A percentile compares a stretch with the other conserved stretches of the same genome.
phyloP scores from a whole-genome alignment of 2,113 vertebrate species.

The Nycticorax nycticorax region DNA sequence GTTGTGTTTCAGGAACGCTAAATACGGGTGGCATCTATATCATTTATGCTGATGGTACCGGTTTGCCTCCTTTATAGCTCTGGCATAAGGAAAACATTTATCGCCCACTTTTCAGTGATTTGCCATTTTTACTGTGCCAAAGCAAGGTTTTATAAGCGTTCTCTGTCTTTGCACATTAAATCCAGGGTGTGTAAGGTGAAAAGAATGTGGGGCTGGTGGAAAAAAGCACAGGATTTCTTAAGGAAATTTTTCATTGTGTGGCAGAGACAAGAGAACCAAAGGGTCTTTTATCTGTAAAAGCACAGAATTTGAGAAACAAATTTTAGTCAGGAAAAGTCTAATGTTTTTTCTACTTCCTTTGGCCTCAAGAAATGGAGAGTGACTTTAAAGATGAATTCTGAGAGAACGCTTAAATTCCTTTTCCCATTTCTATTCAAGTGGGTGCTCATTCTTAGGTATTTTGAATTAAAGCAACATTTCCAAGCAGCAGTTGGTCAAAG shows the following conservation, averaged over 20 bases:
- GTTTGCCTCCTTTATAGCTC: not conserved
- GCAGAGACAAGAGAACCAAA: conserved; percentile 6
- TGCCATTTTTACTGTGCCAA: conserved; percentile 18
- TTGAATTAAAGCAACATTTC: not conserved
- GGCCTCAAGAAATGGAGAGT: conserved; percentile 38
- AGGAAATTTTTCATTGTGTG: conserved; percentile 29
- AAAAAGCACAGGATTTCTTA: conserved; percentile 3
- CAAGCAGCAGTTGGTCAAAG: not conserved
- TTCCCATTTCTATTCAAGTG: conserved; percentile 39
- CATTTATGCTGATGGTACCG: not conserved
- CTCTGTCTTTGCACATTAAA: conserved; percentile 21
- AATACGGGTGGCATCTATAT: not conserved
- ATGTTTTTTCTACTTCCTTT: conserved; percentile 43
- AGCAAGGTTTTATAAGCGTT: conserved; percentile 1
- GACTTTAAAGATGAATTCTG: conserved; percentile 33
- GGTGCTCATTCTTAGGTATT: not conserved
- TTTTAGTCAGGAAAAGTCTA: conserved; percentile 6
- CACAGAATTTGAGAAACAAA: conserved; percentile 54
- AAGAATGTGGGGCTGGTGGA: not conserved
- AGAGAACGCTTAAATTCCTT: not conserved
- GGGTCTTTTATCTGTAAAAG: conserved; percentile 29
- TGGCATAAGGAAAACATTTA: not conserved
- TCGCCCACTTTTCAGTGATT: not conserved
- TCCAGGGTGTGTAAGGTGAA: conserved; percentile 17
- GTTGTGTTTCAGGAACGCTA: not conserved